These are phyloP conservation scores for Aelia acuminata DNA, from an alignment of 2,888 invertebrate genomes.

Conservation along the genomic window DNA sequence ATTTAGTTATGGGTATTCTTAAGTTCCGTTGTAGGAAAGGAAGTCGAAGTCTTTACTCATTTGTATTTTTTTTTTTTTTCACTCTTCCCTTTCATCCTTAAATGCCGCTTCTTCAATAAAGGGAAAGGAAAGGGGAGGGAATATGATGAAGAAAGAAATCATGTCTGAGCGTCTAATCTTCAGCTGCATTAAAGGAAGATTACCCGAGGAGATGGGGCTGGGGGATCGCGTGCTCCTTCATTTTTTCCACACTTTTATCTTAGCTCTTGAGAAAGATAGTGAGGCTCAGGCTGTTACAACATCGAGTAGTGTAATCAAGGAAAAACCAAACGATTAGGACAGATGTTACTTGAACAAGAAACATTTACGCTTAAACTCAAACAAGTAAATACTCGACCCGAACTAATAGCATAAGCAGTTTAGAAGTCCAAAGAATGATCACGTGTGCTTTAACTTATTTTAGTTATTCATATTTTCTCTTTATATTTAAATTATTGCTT, in stretches of 20 bases:
- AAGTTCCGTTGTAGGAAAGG: no score
- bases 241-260: neutral
- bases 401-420: no score
- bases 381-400: no score
- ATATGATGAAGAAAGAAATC: neutral
- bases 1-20: no score
- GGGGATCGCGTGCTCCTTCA: neutral
- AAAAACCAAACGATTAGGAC: neutral
- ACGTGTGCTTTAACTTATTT: no score
- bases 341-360: no score
- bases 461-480: no score
- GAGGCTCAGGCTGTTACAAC: neutral
- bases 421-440: no score
- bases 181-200: neutral
- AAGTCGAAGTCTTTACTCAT: no score
- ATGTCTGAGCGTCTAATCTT: neutral
- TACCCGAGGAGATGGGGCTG: neutral
- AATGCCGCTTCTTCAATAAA: neutral
- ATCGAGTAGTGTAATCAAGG: neutral
- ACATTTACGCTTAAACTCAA: no score
- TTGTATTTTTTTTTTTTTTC: neutral
- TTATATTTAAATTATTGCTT: no score
- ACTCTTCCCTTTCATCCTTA: neutral
- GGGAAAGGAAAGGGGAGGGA: neutral
- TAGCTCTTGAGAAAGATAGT: neutral